Conservation (phyloP, 2,888 invertebrate species). For the Mythimna lalbum region DNA sequence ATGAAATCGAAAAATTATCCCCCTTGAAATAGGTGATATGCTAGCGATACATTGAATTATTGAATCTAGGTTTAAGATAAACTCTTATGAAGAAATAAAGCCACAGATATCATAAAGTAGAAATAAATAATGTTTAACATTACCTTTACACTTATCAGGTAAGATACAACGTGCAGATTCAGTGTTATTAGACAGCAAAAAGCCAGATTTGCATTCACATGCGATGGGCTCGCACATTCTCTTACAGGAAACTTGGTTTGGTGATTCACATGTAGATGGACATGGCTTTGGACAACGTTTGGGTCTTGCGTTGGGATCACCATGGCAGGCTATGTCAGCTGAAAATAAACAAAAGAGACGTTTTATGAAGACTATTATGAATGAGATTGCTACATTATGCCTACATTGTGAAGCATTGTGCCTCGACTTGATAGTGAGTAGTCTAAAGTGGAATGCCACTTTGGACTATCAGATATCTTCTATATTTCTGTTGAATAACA, state of each 20-base stretch:
- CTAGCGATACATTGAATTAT: not conserved
- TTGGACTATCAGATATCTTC: too few species aligned
- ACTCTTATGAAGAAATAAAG: too few species aligned
- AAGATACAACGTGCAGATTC: slow-evolving; percentile 67
- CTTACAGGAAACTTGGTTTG: slow-evolving; percentile 64
- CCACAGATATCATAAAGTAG: not conserved
- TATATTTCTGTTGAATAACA: too few species aligned
- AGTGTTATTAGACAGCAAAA: slow-evolving; percentile 56
- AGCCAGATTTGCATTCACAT: slow-evolving; percentile 72
- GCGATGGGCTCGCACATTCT: slow-evolving; percentile 63
- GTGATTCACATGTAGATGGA: slow-evolving; percentile 70
- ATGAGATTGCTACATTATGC: too few species aligned
- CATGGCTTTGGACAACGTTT: slow-evolving; percentile 69
- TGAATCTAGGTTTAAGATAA: not conserved
- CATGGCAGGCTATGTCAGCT: slow-evolving; percentile 66
- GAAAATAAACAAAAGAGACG: slow-evolving; percentile 2
- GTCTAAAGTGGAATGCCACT: too few species aligned
- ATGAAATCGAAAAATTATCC: not conserved
- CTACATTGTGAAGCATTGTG: not conserved
- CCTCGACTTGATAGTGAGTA: not conserved
- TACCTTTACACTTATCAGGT: slow-evolving; percentile 73
- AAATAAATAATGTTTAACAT: slow-evolving; percentile 11
- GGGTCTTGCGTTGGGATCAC: slow-evolving; percentile 68
- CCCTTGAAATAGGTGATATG: not conserved
- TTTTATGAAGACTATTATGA: not conserved